Base-by-base conservation (phyloP, 2,888 invertebrate species). In the Liposcelis brunnea region DNA sequence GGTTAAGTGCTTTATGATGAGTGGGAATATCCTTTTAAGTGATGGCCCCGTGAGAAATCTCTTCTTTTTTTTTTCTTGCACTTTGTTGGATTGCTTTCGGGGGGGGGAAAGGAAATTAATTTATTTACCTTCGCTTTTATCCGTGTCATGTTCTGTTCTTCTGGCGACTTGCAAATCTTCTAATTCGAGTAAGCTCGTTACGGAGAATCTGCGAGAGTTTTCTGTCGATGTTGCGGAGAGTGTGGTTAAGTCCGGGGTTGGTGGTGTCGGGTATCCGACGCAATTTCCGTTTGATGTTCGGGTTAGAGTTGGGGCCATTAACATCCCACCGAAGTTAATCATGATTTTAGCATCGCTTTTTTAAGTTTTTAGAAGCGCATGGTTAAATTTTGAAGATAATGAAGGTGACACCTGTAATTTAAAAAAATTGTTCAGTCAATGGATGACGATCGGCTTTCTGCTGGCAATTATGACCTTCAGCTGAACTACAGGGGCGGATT, bases 101-200 rank as follows among this genome's bases (percentile, higher is more conserved):
- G 8, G 4, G 26, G 26, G 26, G 26, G 26, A 26, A 8, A 26
- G 26, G 21, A 31, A n/a, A 43, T 3, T 5, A n/a, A 5, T 10
- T 6, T 12, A 43, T 42, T 47, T 43, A 45, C 48, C 48, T 26
- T 48, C 44, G 33, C 48, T 49, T 7, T 46, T 46, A 15, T 47
- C 46, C 4, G 40, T 40, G 19, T 40, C 40, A 18, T 14, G 40
- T 12, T 40, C 40, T 6, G n/a, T 6, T 14, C 19, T 14, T 19
- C 40, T 14, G 7, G 18, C 40, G 4, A 26, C 26, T 18, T 40
- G 15, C 40, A 35, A 33, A 44, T 52, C 48, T 26, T 52, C 51
- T 31, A 54, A 44, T 47, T 55, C 54, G 36, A 55, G 48, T n/a
- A 55, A 48, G 4, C 53, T 54, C n/a, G 54, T 53, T 32, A 55